phyloP scores from a whole-genome alignment of 2,797 vertebrate genomes.

The Paguma larvata region DNA sequence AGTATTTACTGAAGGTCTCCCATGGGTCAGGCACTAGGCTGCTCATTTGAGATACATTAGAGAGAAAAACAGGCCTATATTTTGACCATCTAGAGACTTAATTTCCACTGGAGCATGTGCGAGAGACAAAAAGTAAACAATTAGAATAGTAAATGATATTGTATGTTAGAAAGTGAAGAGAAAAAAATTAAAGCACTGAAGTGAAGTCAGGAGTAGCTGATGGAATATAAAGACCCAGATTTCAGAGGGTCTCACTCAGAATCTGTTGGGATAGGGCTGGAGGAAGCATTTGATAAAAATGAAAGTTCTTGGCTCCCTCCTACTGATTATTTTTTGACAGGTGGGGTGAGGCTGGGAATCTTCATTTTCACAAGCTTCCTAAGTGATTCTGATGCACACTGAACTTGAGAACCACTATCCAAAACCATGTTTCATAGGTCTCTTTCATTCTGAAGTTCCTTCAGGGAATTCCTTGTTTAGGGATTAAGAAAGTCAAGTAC shows the following conservation, averaged over 20 bases:
- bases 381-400: background rate
- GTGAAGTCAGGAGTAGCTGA: background rate
- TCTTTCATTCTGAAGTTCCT: slow-evolving; percentile 57
- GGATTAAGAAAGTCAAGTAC: slow-evolving; percentile 72
- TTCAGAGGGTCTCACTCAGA: background rate
- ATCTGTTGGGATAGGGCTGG: background rate
- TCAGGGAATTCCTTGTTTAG: slow-evolving; percentile 59
- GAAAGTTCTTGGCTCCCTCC: background rate
- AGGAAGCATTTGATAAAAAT: background rate
- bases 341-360: background rate
- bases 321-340: background rate
- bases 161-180: background rate
- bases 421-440: background rate
- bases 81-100: background rate
- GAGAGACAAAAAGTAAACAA: slow-evolving; percentile 13
- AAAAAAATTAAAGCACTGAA: background rate
- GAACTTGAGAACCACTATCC: background rate
- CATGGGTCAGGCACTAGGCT: background rate
- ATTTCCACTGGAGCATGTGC: background rate
- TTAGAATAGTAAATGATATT: background rate
- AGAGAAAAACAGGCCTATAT: background rate
- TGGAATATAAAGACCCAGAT: background rate
- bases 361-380: background rate
- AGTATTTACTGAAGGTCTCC: background rate
- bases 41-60: background rate